Base-by-base conservation (phyloP, 2,113 vertebrate species). In the Plecotus auritus region DNA sequence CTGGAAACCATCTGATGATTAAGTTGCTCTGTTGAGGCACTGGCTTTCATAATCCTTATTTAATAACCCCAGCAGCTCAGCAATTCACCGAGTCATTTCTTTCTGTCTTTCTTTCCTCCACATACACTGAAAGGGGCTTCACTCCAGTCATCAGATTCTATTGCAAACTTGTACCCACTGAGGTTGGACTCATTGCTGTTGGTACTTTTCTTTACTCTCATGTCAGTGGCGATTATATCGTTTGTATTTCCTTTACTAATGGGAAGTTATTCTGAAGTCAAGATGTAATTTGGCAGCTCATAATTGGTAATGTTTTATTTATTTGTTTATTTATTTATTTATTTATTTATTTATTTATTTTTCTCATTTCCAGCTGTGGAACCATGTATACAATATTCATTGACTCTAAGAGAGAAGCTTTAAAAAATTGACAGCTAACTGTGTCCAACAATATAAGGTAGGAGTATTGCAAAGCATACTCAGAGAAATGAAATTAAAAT, bases 251-350 rank as follows among this genome's bases (percentile, higher is more conserved):
- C 35, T 85, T 92, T 23, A 72, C 37, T 18, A 20, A 88, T 56
- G n/a, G 67, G 56, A 88, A 61, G 54, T 66, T 81, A 84, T 70
- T 76, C 10, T 85, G 72, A 95, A 72, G 56, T 56, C 13, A 11
- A 74, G 20, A 40, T 70, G 9, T 49, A n/a, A 45, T 82, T 94
- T 92, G 76, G 32, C 1, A 85, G 26, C 32, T 92, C 12, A 40
- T 51, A 49, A 81, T 59, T 93, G 7, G n/a, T 74, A 85, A 49
- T 70, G 17, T n/a, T 59, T 82, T 37, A 35, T 72, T 85, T 51
- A 61, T 72, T 85, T 61, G 54, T 64, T 32, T 14, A 45, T 7
- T 28, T 16, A 74, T 56, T 45, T 45, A 95, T 69, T 67, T 2
- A 64, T 30, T 13, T 6, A 64, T 64, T 13, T 13, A 45, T 7